Conservation (phyloP, 2,113 vertebrate genomes). For the Danionella cerebrum region DNA sequence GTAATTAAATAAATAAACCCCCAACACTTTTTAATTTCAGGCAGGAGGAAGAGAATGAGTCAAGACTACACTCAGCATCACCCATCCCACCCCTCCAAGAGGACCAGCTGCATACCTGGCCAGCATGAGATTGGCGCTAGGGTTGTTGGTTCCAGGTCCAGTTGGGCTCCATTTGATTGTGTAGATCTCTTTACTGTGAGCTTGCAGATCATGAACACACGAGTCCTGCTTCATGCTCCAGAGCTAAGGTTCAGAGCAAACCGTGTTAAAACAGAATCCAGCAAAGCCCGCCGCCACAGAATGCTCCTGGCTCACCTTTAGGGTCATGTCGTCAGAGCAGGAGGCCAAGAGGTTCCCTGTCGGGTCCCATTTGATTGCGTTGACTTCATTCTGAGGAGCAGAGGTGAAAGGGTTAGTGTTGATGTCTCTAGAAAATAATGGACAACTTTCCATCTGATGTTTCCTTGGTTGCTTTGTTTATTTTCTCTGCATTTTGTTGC, state of each 20-base stretch:
- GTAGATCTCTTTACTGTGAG: slow-evolving; percentile 99
- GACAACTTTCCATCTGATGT: too few relatives aligned
- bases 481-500: too few relatives aligned
- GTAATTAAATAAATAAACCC: too few relatives aligned
- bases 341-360: slow-evolving; percentile 95
- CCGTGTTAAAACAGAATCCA: too few relatives aligned
- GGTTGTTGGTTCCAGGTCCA: slow-evolving; percentile 94
- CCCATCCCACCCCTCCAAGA: too few relatives aligned
- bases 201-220: slow-evolving; percentile 96
- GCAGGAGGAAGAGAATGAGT: too few relatives aligned
- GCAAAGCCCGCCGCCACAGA: too few relatives aligned
- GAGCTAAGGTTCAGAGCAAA: slow-evolving; percentile 63
- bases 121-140: slow-evolving; percentile 96
- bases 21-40: too few relatives aligned
- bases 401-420: not conserved
- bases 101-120: slow-evolving; percentile 72
- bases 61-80: too few relatives aligned
- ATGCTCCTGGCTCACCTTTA: slow-evolving; percentile 75
- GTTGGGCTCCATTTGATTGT: slow-evolving; percentile 99
- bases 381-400: slow-evolving; percentile 85
- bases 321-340: slow-evolving; percentile 97
- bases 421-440: too few relatives aligned
- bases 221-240: slow-evolving; percentile 99
- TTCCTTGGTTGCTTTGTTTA: too few relatives aligned
- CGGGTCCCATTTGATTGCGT: slow-evolving; percentile 99